Conservation (phyloP, 2,888 invertebrate genomes). For the Choristoneura rosaceana region DNA sequence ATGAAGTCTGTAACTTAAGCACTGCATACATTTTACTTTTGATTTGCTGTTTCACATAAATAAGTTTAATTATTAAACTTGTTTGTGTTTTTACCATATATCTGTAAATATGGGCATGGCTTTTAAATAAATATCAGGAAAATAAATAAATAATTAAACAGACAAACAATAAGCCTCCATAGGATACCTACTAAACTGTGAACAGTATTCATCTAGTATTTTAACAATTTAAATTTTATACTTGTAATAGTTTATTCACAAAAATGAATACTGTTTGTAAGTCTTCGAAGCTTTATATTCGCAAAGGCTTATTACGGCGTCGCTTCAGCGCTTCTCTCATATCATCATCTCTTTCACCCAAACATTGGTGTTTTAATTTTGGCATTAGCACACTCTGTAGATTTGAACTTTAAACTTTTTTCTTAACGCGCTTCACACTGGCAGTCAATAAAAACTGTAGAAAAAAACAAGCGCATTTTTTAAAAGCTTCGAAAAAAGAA, state of each 20-base stretch:
- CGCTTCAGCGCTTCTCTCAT: conserved; percentile 81
- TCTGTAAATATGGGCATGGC: conserved; percentile 55
- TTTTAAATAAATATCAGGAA: conserved; percentile 53
- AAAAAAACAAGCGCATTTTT: conserved; percentile 14
- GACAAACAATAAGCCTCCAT: conserved; percentile 23
- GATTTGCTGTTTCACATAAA: conserved; percentile 41
- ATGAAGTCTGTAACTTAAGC: no score
- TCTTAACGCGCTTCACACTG: conserved; percentile 30
- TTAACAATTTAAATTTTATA: background rate
- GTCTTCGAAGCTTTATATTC: conserved; percentile 58
- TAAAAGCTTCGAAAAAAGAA: conserved; percentile 40
- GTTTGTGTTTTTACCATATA: conserved; percentile 22
- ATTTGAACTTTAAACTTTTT: conserved; percentile 1
- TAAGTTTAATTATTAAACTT: conserved; percentile 27
- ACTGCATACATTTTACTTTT: conserved; percentile 32
- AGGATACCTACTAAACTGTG: conserved; percentile 20
- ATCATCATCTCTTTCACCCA: conserved; percentile 51
- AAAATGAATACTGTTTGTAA: conserved; percentile 22
- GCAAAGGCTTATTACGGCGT: conserved; percentile 66
- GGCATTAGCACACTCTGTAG: conserved; percentile 43
- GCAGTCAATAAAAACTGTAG: conserved; percentile 19
- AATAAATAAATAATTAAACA: conserved; percentile 5
- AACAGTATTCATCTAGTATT: conserved; percentile 20
- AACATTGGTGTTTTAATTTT: conserved; percentile 46
- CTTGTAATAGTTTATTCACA: background rate